These are phyloP conservation scores for Styela plicata DNA, from an alignment of 23 tunicate genomes.

Conservation along the genomic window DNA sequence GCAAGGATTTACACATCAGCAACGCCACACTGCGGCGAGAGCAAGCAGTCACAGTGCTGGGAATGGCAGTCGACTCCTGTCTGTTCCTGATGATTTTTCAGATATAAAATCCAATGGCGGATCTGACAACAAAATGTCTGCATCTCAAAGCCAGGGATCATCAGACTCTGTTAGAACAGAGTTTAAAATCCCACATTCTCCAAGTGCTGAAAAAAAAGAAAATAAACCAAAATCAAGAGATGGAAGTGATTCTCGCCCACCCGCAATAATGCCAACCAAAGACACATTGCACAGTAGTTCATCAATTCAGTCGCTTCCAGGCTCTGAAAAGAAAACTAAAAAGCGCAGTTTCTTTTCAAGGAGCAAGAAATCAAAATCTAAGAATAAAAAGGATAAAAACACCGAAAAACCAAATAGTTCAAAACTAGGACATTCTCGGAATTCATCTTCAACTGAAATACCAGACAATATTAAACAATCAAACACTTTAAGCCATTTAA, in stretches of 20 bases:
- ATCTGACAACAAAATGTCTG: background rate
- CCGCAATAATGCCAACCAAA: background rate
- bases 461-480: background rate
- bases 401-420: background rate
- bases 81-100: background rate
- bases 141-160: background rate
- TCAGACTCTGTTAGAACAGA: background rate
- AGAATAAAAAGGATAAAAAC: background rate
- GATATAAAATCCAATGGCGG: background rate
- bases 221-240: background rate
- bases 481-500: background rate
- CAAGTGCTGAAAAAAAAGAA: background rate
- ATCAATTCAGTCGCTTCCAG: background rate
- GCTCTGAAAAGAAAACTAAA: background rate
- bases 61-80: background rate
- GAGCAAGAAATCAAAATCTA: slow-evolving; percentile 2
- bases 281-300: slow-evolving; percentile 7
- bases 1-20: slow-evolving; percentile 34
- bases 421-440: background rate
- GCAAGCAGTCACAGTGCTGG: slow-evolving; percentile 15
- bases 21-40: background rate
- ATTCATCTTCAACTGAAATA: background rate
- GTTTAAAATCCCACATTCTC: background rate
- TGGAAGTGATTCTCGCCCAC: background rate
- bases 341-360: slow-evolving; percentile 2